Conservation (phyloP, 2,888 invertebrate genomes). For the Syrista parreyssii region DNA sequence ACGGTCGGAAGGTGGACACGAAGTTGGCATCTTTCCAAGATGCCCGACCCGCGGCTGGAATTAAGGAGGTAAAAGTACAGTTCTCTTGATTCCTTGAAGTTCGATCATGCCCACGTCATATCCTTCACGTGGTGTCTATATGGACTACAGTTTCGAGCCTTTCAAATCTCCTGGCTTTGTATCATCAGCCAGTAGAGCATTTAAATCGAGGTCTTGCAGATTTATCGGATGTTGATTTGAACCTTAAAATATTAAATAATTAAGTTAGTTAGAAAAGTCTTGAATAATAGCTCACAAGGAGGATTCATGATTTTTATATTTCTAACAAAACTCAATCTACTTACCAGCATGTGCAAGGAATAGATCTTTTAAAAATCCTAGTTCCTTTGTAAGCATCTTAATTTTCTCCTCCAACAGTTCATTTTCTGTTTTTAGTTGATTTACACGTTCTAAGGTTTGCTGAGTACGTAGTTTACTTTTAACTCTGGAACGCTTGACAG, state of each 20-base stretch:
- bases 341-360: slow-evolving; percentile 83
- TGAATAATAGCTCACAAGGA: slow-evolving; percentile 8
- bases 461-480: slow-evolving; percentile 83
- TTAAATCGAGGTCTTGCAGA: slow-evolving; percentile 58
- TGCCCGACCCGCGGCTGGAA: slow-evolving; percentile 32
- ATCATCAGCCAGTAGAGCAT: slow-evolving; percentile 57
- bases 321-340: neutral
- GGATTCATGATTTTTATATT: neutral
- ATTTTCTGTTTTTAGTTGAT: slow-evolving; percentile 81
- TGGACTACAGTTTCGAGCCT: slow-evolving; percentile 37
- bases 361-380: slow-evolving; percentile 83
- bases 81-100: slow-evolving; percentile 26
- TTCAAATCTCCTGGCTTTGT: slow-evolving; percentile 42
- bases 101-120: slow-evolving; percentile 27
- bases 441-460: slow-evolving; percentile 81
- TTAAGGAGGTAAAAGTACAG: slow-evolving; percentile 29
- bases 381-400: slow-evolving; percentile 82
- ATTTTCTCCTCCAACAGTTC: slow-evolving; percentile 84
- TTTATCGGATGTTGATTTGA: slow-evolving; percentile 57
- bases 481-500: slow-evolving; percentile 84
- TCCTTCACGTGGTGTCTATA: slow-evolving; percentile 26
- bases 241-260: slow-evolving; percentile 37
- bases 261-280: slow-evolving; percentile 13
- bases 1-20: neutral
- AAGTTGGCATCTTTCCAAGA: slow-evolving; percentile 56